Conservation (phyloP, 2,113 vertebrate genomes). For the Monopterus albus region DNA sequence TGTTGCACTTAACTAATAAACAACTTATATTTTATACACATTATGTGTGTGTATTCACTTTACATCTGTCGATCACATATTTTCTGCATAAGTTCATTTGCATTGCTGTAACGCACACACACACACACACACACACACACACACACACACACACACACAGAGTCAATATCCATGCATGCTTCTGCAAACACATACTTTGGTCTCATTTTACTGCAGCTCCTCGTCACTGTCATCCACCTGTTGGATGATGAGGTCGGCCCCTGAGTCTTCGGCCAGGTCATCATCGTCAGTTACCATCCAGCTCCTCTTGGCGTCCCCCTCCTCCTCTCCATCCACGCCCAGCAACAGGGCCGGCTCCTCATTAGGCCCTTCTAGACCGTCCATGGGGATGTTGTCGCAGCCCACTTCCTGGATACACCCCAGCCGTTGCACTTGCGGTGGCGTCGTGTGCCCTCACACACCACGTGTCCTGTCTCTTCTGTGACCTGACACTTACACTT, state of each 20-base stretch:
- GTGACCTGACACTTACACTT: slow-evolving; percentile 96
- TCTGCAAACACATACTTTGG: slow-evolving; percentile 46
- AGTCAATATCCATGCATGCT: slow-evolving; percentile 8
- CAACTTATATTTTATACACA: slow-evolving; percentile 51
- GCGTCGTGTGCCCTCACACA: slow-evolving; percentile 92
- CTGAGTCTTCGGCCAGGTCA: slow-evolving; percentile 93
- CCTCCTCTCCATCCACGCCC: slow-evolving; percentile 88
- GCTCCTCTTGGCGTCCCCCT: slow-evolving; percentile 85
- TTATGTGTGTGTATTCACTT: slow-evolving; percentile 58
- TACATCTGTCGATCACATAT: slow-evolving; percentile 45
- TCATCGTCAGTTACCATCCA: slow-evolving; percentile 87
- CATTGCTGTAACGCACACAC: slow-evolving; percentile 55
- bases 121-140: slow-evolving; percentile 12
- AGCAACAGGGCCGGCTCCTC: slow-evolving; percentile 80
- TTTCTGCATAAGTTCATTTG: slow-evolving; percentile 53
- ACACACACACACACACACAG: slow-evolving; percentile 4
- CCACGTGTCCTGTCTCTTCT: slow-evolving; percentile 92
- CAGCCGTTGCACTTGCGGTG: slow-evolving; percentile 93
- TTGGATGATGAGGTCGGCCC: slow-evolving; percentile 93
- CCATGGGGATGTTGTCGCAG: slow-evolving; percentile 88
- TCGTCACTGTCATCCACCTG: slow-evolving; percentile 97
- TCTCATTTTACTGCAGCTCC: slow-evolving; percentile 84
- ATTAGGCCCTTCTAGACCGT: slow-evolving; percentile 80
- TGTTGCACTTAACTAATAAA: slow-evolving; percentile 36
- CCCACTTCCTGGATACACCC: slow-evolving; percentile 93